Conservation (phyloP, 2,113 vertebrate genomes). For the Alces alces region DNA sequence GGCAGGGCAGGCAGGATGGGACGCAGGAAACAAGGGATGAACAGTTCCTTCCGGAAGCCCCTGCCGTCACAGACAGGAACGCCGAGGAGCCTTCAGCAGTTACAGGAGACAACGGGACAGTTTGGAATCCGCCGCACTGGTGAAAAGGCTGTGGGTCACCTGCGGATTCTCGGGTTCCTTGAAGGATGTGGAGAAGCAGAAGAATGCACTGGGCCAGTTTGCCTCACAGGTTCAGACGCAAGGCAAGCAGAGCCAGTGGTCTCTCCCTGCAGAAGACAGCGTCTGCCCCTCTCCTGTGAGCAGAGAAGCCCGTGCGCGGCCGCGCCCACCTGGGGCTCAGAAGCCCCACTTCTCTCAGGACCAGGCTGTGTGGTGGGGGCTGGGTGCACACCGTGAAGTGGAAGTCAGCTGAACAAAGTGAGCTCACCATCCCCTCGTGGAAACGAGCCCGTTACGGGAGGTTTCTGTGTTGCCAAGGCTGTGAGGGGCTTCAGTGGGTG, state of each 20-base stretch:
- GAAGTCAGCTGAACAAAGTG: not conserved
- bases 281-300: conserved; percentile 31
- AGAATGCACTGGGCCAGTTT: not conserved
- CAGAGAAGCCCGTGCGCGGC: not conserved
- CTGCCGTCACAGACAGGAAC: not conserved
- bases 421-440: not conserved
- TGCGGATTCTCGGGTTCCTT: conserved; percentile 19
- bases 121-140: not conserved
- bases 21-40: accelerated
- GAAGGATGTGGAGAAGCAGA: conserved; percentile 19
- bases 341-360: not conserved
- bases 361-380: accelerated
- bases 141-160: not conserved
- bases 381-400: not conserved
- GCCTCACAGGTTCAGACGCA: conserved; percentile 54
- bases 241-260: conserved; percentile 33
- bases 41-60: not conserved
- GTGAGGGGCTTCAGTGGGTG: not conserved
- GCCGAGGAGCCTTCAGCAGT: accelerated
- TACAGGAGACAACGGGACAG: not conserved
- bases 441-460: not conserved
- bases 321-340: not conserved
- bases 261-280: conserved; percentile 56
- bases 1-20: not conserved
- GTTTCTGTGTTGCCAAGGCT: not conserved